Conservation (phyloP, 2,888 invertebrate genomes). For the Machimus atricapillus region DNA sequence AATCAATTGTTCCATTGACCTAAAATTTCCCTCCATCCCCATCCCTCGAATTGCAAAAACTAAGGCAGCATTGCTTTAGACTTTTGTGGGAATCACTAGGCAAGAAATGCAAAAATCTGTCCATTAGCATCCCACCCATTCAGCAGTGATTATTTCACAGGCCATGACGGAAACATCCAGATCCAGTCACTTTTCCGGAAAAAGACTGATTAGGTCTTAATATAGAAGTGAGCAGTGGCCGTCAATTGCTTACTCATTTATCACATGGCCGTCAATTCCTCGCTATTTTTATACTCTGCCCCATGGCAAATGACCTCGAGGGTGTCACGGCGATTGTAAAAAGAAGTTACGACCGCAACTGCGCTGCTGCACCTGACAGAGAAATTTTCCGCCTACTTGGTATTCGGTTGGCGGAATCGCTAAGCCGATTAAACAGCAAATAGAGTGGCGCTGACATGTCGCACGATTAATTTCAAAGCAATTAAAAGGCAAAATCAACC, state of each 20-base stretch:
- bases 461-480: neutral
- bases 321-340: neutral
- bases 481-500: neutral
- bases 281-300: neutral
- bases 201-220: neutral
- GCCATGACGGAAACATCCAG: neutral
- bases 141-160: neutral
- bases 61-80: too few species aligned
- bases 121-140: neutral
- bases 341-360: neutral
- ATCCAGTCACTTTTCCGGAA: neutral
- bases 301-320: neutral
- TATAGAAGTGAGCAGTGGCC: neutral
- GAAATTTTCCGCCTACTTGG: neutral
- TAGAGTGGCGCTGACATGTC: neutral
- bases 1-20: neutral
- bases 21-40: neutral
- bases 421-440: neutral
- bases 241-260: neutral
- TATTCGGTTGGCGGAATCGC: neutral
- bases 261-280: neutral
- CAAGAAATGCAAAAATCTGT: too few species aligned
- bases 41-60: too few species aligned
- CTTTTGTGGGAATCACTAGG: too few species aligned
- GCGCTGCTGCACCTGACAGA: neutral